Base-by-base conservation (phyloP, 2,888 invertebrate species). In the Bombyx huttoni region DNA sequence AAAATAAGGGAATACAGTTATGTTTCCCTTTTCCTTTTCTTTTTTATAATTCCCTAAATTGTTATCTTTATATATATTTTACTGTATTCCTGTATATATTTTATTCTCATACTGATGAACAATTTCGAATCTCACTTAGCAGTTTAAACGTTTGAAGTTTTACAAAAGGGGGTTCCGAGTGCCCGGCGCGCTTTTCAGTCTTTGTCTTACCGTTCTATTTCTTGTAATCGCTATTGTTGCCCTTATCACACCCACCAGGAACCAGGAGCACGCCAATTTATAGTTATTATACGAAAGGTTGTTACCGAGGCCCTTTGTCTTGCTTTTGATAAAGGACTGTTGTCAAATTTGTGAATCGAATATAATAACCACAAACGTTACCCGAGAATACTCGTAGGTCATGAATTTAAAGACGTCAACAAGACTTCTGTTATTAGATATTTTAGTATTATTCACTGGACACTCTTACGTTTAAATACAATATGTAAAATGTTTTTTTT, bases 111-210 rank as follows among this genome's bases (percentile, higher is more conserved):
- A 66, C 68, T 70, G 78, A 72, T 69, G 70, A 72, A 64, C 67
- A 67, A 70, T 67, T 72, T 70, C 67, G 67, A 67, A 66, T 62
- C 58, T 59, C 56, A 56, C 54, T 64, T 64, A 69, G 72, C 73
- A 76, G 72, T 76, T 73, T 69, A 70, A 74, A 65, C 70, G 68
- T 73, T 75, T 73, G 67, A 77, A 81, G 72, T 77, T 78, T 67
- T 56, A 68, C 68, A 70, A 74, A 71, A 66, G 63, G 59, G 49
- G 60, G 56, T 61, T 64, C 64, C 57, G 56, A 63, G 58, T 62
- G 64, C 64, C 58, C 61, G 57, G 58, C 63, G 51, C 53, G 49
- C 24, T 47, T 46, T 54, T 56, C 57, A 63, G 62, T 68, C 71
- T 78, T 75, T 77, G 76, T 75, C 70, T 75, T 58, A 59, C 52